A percentile compares a stretch with the other conserved stretches of the same genome.
Conservation (phyloP, 2,113 vertebrate genomes). For the Chaetodon trifascialis region DNA sequence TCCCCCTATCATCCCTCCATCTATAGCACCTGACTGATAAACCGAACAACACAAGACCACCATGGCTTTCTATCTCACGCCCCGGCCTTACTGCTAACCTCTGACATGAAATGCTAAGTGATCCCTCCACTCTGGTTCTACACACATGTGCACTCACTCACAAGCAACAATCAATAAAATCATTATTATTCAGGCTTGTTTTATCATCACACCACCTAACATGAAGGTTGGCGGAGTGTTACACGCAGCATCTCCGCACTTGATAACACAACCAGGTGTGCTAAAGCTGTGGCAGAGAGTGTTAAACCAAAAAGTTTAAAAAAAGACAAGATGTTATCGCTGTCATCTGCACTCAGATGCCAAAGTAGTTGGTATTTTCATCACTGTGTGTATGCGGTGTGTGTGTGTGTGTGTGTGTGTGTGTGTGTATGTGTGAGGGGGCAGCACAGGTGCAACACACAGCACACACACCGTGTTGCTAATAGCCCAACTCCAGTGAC, state of each 20-base stretch:
- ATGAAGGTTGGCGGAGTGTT: slow-evolving; percentile 20
- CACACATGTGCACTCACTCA: not conserved
- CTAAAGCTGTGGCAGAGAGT: slow-evolving; percentile 66
- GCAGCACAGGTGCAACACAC: slow-evolving; percentile 70
- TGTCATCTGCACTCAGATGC: slow-evolving; percentile 71
- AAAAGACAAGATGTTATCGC: slow-evolving; percentile 74
- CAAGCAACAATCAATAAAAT: not conserved
- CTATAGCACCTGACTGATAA: slow-evolving; percentile 26
- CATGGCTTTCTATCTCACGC: not conserved
- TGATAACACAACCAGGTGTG: slow-evolving; percentile 72
- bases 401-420: slow-evolving; percentile 23
- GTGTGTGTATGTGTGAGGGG: slow-evolving; percentile 31
- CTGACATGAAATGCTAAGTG: not conserved
- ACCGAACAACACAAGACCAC: not conserved
- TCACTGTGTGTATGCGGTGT: slow-evolving; percentile 6
- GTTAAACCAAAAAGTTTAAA: slow-evolving; percentile 72
- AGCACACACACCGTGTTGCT: slow-evolving; percentile 29
- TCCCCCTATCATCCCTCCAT: slow-evolving; percentile 34
- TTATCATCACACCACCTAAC: slow-evolving; percentile 45
- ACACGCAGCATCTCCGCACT: slow-evolving; percentile 17
- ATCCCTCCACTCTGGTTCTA: not conserved
- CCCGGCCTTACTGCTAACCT: not conserved
- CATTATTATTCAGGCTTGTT: slow-evolving; percentile 8
- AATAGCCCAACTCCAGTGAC: slow-evolving; percentile 58
- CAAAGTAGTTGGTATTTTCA: slow-evolving; percentile 42